These are phyloP conservation scores for Clitarchus hookeri DNA, from an alignment of 2,888 invertebrate species.

Conservation along the genomic window DNA sequence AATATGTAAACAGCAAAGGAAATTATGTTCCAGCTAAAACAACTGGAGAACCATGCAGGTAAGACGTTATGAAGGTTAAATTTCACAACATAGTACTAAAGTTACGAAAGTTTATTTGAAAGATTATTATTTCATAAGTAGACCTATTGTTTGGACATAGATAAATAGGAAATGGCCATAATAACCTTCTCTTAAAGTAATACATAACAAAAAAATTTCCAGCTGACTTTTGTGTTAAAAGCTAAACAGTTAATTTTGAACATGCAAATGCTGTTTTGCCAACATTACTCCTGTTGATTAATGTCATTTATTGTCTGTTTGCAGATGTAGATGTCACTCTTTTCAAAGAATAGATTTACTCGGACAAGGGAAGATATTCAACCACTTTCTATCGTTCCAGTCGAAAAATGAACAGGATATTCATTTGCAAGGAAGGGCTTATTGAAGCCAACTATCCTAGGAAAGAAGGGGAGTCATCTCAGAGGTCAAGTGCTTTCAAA, in stretches of 20 bases:
- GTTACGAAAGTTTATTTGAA: too few relatives aligned
- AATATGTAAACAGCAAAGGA: not conserved
- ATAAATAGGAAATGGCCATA: too few relatives aligned
- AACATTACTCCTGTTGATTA: not conserved
- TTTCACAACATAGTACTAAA: too few relatives aligned
- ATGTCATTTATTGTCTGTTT: not conserved
- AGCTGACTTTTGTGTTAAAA: too few relatives aligned
- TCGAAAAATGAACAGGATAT: constrained; percentile 19
- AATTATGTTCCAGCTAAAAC: not conserved
- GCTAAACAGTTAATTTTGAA: not conserved
- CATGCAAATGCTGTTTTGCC: not conserved
- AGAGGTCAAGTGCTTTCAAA: not conserved
- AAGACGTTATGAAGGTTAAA: not conserved
- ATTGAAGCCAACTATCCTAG: not conserved
- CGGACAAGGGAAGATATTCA: not conserved
- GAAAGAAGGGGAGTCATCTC: not conserved
- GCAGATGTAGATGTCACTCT: not conserved
- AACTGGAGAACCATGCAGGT: not conserved
- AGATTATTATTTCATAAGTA: too few relatives aligned
- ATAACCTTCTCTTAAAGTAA: too few relatives aligned
- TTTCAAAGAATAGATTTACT: not conserved
- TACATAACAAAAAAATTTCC: too few relatives aligned
- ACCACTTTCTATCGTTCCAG: not conserved
- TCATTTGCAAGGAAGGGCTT: constrained; percentile 10
- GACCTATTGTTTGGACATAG: too few relatives aligned